Evolutionary conservation across 1,140 invertebrate species (phyloP).

Genomic region (Dermatophagoides farinae): DNA sequence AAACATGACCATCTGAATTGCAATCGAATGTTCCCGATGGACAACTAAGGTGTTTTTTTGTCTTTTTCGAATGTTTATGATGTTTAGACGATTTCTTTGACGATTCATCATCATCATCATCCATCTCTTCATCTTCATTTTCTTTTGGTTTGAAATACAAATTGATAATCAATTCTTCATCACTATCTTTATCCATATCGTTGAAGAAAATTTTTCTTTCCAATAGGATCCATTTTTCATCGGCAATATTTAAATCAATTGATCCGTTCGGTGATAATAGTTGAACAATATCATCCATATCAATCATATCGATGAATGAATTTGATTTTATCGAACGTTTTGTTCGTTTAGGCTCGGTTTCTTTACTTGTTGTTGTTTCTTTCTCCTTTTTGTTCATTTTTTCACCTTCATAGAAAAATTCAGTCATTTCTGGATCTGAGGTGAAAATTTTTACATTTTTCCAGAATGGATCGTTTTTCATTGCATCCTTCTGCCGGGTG

Average conservation of each 20-base stretch:
- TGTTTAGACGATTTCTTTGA: background rate
- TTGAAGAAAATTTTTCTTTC: no score
- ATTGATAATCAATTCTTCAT: background rate
- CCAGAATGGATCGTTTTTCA: no score
- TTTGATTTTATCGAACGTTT: no score
- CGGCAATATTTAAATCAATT: no score
- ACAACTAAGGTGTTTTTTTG: background rate
- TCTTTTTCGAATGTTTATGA: background rate
- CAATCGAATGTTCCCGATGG: conserved; percentile 10
- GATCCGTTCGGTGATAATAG: no score
- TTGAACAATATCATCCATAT: no score
- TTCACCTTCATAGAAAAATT: background rate
- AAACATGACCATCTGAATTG: background rate
- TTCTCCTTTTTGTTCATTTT: background rate
- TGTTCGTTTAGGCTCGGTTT: background rate
- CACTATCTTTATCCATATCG: no score
- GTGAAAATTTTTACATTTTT: background rate
- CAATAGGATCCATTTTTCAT: no score
- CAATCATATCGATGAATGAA: no score
- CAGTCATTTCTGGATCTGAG: conserved; percentile 10
- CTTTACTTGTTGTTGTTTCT: background rate
- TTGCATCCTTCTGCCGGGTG: no score
- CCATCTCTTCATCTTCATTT: background rate
- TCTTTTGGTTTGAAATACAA: background rate
- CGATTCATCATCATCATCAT: background rate